Evolutionary conservation across 2,113 vertebrate species (phyloP).

Genomic region (Hydropotes inermis): DNA sequence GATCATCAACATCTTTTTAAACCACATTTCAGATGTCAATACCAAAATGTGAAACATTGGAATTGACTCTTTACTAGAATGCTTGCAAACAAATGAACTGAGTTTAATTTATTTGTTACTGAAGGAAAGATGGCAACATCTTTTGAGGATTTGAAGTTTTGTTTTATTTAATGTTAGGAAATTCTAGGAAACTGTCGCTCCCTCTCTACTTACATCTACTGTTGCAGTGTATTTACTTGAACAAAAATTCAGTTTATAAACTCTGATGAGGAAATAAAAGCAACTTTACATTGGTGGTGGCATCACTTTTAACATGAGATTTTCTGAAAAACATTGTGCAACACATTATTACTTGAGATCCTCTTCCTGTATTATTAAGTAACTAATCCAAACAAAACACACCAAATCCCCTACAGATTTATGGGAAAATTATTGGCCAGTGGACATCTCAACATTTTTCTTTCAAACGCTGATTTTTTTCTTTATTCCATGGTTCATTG

Average conservation of each 20-base stretch:
- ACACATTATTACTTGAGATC: slow-evolving; percentile 8
- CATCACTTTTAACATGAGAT: slow-evolving; percentile 22
- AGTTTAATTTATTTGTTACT: slow-evolving; percentile 23
- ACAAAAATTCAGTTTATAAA: slow-evolving; percentile 63
- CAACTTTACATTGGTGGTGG: slow-evolving; percentile 12
- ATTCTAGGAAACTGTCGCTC: neutral
- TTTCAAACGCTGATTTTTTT: neutral
- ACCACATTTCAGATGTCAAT: neutral
- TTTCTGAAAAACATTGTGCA: slow-evolving; percentile 55
- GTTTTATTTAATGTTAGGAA: slow-evolving; percentile 55
- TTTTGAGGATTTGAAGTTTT: slow-evolving; percentile 8
- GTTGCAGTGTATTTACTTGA: slow-evolving; percentile 30
- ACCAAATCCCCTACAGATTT: slow-evolving; percentile 15
- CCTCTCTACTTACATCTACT: neutral
- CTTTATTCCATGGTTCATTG: neutral
- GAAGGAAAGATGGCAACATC: slow-evolving; percentile 13
- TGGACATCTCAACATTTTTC: neutral
- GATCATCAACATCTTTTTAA: neutral
- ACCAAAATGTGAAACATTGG: neutral
- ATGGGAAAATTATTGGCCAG: neutral
- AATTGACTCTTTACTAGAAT: neutral
- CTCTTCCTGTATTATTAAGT: slow-evolving; percentile 40
- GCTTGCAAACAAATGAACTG: neutral
- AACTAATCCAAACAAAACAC: slow-evolving; percentile 50
- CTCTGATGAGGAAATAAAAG: slow-evolving; percentile 45